phyloP scores from a whole-genome alignment of 2,113 vertebrate species.

The Xyrauchen texanus region DNA sequence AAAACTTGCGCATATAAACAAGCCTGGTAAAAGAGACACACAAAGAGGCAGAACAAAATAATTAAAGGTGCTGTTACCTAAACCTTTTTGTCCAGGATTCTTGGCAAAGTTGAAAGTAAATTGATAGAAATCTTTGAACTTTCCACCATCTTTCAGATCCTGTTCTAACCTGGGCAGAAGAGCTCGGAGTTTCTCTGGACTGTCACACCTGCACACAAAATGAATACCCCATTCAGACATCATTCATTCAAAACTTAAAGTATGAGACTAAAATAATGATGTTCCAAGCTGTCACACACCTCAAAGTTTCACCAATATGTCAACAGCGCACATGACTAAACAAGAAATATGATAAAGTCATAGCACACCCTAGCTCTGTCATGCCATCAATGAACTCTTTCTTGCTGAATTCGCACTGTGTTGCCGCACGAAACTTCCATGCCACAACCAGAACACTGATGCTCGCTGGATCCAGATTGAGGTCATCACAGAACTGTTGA shows the following conservation, averaged over 20 bases:
- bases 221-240: not conserved
- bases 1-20: too few species aligned
- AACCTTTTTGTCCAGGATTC: conserved; percentile 93
- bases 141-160: conserved; percentile 88
- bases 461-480: conserved; percentile 89
- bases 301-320: not conserved
- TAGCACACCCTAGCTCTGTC: conserved; percentile 90
- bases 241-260: not conserved
- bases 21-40: not conserved
- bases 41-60: not conserved
- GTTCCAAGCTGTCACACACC: not conserved
- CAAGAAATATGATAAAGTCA: conserved; percentile 43
- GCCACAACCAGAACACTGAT: conserved; percentile 90
- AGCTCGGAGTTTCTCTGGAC: conserved; percentile 87
- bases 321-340: not conserved
- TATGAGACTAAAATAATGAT: not conserved
- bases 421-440: conserved; percentile 94
- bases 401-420: conserved; percentile 95
- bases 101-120: conserved; percentile 97
- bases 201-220: conserved; percentile 81
- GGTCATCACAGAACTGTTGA: conserved; percentile 94
- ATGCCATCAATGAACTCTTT: conserved; percentile 96
- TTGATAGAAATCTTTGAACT: conserved; percentile 97
- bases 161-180: conserved; percentile 90
- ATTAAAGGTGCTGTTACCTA: conserved; percentile 77